Evolutionary conservation across 1,140 invertebrate species (phyloP).

Genomic region (Bombus consobrinus): DNA sequence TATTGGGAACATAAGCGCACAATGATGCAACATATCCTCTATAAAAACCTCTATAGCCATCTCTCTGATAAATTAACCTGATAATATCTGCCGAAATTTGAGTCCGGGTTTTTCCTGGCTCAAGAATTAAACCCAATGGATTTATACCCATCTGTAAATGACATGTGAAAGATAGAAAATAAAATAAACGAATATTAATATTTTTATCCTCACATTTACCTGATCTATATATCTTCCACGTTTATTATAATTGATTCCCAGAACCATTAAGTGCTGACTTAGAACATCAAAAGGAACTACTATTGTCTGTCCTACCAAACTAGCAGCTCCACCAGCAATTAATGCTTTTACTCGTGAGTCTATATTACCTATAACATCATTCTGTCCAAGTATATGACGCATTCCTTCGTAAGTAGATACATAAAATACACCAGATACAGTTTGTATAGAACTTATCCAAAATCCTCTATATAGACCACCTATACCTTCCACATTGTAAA

Average conservation of each 20-base stretch:
- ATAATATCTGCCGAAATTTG: slow-evolving; percentile 89
- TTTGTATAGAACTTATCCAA: slow-evolving; percentile 94
- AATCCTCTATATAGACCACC: slow-evolving; percentile 97
- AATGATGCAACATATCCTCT: slow-evolving; percentile 96
- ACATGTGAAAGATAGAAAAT: background rate
- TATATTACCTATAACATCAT: slow-evolving; percentile 79
- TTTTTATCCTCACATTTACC: slow-evolving; percentile 45
- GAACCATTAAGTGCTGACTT: slow-evolving; percentile 98
- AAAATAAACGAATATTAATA: background rate
- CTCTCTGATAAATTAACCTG: slow-evolving; percentile 88
- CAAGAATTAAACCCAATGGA: slow-evolving; percentile 86
- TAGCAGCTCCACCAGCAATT: slow-evolving; percentile 93
- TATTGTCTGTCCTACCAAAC: slow-evolving; percentile 96
- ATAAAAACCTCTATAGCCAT: slow-evolving; percentile 95
- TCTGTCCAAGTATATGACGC: slow-evolving; percentile 89
- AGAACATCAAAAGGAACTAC: slow-evolving; percentile 98
- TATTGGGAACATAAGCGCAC: slow-evolving; percentile 96
- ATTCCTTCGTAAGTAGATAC: slow-evolving; percentile 98
- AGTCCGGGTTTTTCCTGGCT: slow-evolving; percentile 84
- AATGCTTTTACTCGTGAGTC: slow-evolving; percentile 87
- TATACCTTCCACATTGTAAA: slow-evolving; percentile 93
- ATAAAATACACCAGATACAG: slow-evolving; percentile 95
- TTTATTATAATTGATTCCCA: slow-evolving; percentile 87
- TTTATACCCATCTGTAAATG: slow-evolving; percentile 85
- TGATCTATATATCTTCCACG: slow-evolving; percentile 79